A percentile compares a stretch with the other conserved stretches of the same genome.
Evolutionary conservation across 2,888 invertebrate genomes (phyloP).

Genomic region (Pandemis heparana): DNA sequence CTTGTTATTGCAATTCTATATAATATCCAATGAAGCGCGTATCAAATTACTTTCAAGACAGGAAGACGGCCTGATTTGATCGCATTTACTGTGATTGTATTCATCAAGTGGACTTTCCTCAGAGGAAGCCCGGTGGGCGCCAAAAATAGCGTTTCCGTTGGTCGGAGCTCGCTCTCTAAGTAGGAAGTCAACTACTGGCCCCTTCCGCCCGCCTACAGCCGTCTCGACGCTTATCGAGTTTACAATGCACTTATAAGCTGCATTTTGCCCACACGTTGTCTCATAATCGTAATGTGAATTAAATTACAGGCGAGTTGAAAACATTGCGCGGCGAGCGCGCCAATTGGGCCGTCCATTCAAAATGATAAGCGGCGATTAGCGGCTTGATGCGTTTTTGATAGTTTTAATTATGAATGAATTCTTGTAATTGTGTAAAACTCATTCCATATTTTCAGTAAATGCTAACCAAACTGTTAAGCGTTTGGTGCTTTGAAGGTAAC

Average conservation of each 20-base stretch:
- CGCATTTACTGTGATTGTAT: constrained; percentile 61
- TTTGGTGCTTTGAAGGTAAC: neutral
- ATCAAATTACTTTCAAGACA: constrained; percentile 47
- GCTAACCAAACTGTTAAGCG: neutral
- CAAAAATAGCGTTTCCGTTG: constrained; percentile 84
- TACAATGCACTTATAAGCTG: constrained; percentile 81
- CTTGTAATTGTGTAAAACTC: neutral
- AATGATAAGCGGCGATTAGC: constrained; percentile 37
- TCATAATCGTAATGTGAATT: constrained; percentile 73
- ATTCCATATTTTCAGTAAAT: neutral
- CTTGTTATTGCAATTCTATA: constrained; percentile 6
- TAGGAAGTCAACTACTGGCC: constrained; percentile 80
- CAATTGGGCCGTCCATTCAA: constrained; percentile 35
- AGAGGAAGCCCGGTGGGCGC: constrained; percentile 81
- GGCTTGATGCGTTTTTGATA: constrained; percentile 20
- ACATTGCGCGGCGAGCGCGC: constrained; percentile 38
- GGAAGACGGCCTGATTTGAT: constrained; percentile 55
- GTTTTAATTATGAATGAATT: constrained; percentile 13
- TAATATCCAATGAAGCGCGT: constrained; percentile 25
- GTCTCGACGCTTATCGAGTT: constrained; percentile 82
- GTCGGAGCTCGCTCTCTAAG: constrained; percentile 72
- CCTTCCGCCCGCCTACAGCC: constrained; percentile 83
- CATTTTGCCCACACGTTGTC: constrained; percentile 78
- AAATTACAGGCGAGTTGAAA: constrained; percentile 78
- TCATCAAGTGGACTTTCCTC: constrained; percentile 77